Base-by-base conservation (phyloP, 2,113 vertebrate genomes). In the Vimba vimba region DNA sequence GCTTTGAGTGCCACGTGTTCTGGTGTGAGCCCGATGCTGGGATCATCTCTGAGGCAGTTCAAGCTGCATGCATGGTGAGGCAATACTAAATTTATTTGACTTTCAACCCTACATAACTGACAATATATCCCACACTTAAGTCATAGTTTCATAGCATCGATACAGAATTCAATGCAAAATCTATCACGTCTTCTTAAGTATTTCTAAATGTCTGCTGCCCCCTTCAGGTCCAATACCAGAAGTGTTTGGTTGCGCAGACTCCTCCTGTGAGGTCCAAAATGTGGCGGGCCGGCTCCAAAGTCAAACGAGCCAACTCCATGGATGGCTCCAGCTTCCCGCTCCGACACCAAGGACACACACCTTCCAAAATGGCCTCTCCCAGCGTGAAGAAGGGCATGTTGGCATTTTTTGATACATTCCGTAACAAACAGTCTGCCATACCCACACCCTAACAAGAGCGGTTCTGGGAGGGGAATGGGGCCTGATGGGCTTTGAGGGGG, bases 21-120 rank as follows among this genome's bases (percentile, higher is more conserved):
- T 99, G 98, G 98, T 99, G 98, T 2, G 97, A 98, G 33, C 98
- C 98, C 0, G 96, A 99, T 0, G 98, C 97, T 0, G 98, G 95
- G 10, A 95, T 94, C 0, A 92, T 99, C 30, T 99, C 97, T 0
- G 98, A 99, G 92, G 97, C 98, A 0, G 96, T 99, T 11, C 98
- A 99, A 92, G 98, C 97, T 0, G 98, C 98, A 1, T 99, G 98
- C 85, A 98, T 99, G 98, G 98, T 99, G 93, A 95, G 47, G 11
- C 30, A 15, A 36, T 85, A 2, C 81, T 36, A 39, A 0, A 60
- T 39, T 59, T 59, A n/a, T 39, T 8, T 79, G 30, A 57, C 7
- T 27, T 50, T 10, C n/a, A 52, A 47, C 23, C 1, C 30, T 39
- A 36, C 30, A 57, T 23, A 45, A 45, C 4, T 45, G 11, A 50